Conservation (phyloP, 2,113 vertebrate genomes). For the Euleptes europaea region DNA sequence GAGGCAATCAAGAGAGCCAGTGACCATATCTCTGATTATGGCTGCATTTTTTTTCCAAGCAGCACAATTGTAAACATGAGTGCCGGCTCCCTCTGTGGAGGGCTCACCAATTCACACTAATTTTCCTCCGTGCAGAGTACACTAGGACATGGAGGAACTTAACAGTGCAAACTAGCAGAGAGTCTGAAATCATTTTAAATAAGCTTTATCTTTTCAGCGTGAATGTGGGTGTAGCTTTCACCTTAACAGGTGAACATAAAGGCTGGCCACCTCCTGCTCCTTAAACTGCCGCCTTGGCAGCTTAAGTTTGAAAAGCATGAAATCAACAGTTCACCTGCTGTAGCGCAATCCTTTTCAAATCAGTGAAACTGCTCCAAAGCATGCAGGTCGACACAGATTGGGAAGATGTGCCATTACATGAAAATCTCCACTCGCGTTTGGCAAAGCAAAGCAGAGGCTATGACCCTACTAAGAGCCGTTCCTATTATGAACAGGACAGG, state of each 20-base stretch:
- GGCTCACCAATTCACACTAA: not conserved
- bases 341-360: not conserved
- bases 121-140: not conserved
- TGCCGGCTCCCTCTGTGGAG: not conserved
- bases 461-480: fast-evolving
- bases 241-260: not conserved
- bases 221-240: not conserved
- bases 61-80: not conserved
- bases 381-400: not conserved
- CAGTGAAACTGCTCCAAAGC: not conserved
- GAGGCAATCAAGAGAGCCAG: not conserved
- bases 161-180: not conserved
- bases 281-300: not conserved
- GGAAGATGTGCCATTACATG: not conserved
- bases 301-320: not conserved
- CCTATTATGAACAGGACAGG: not conserved
- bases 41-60: not conserved
- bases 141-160: not conserved
- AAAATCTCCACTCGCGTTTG: not conserved
- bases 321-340: not conserved
- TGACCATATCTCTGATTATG: not conserved
- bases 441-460: not conserved
- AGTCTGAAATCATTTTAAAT: not conserved
- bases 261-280: not conserved
- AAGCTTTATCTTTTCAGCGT: not conserved